Conservation (phyloP, 2,888 invertebrate genomes). For the Pandemis heparana region DNA sequence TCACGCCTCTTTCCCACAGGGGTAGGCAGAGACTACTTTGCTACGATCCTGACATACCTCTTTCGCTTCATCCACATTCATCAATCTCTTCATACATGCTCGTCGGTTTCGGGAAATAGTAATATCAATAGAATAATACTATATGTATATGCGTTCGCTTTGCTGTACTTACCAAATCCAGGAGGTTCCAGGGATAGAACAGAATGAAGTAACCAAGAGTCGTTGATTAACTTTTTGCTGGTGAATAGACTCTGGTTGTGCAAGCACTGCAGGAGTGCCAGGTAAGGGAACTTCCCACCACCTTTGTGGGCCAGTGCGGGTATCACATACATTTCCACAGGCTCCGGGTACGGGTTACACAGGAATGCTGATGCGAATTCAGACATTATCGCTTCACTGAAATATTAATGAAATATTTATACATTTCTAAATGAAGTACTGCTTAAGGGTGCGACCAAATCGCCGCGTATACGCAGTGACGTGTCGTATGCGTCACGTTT, state of each 20-base stretch:
- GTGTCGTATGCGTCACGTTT: too few species aligned
- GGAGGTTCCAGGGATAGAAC: slow-evolving; percentile 88
- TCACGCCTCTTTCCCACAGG: too few species aligned
- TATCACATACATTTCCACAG: slow-evolving; percentile 89
- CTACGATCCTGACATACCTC: too few species aligned
- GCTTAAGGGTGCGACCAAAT: too few species aligned
- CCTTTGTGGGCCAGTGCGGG: slow-evolving; percentile 87
- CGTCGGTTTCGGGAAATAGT: too few species aligned
- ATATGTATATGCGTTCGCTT: too few species aligned
- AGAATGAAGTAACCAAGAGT: slow-evolving; percentile 89
- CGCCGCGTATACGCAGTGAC: too few species aligned
- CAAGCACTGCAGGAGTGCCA: slow-evolving; percentile 77
- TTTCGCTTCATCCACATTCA: too few species aligned
- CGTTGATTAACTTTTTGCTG: slow-evolving; percentile 79
- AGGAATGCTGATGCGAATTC: slow-evolving; percentile 89
- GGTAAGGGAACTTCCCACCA: slow-evolving; percentile 80
- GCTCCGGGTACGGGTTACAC: slow-evolving; percentile 87
- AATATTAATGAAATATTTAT: slow-evolving; percentile 46
- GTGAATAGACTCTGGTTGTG: slow-evolving; percentile 69
- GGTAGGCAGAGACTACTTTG: too few species aligned
- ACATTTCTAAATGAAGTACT: too few species aligned
- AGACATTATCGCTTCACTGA: slow-evolving; percentile 73
- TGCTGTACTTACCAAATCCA: slow-evolving; percentile 85
- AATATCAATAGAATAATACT: too few species aligned
- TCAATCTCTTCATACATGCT: too few species aligned